Conservation (phyloP, 2,797 vertebrate species). For the Myioborus miniatus region DNA sequence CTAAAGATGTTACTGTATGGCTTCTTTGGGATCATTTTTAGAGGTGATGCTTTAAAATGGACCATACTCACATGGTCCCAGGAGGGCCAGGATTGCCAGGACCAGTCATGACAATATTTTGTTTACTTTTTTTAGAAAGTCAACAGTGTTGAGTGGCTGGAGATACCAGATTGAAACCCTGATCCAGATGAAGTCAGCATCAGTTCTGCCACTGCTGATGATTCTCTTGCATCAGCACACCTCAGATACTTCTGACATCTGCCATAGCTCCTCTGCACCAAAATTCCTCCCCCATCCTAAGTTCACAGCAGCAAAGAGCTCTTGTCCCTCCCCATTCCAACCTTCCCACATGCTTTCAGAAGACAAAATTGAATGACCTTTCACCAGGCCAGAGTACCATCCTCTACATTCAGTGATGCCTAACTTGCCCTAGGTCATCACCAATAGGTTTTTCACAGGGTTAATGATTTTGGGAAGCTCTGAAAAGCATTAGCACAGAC, state of each 20-base stretch:
- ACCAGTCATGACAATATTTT: not conserved
- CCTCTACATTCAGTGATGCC: not conserved
- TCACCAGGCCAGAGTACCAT: not conserved
- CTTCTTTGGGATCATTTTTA: not conserved
- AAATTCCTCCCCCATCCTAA: not conserved
- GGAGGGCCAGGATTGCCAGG: not conserved
- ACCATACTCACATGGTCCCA: not conserved
- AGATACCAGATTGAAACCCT: not conserved
- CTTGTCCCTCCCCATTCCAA: not conserved
- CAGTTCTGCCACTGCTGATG: not conserved
- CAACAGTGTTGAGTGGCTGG: not conserved
- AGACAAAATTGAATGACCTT: not conserved
- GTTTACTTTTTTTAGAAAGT: not conserved
- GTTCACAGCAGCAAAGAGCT: not conserved
- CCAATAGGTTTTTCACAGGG: not conserved
- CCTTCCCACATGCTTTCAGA: not conserved
- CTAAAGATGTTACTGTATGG: not conserved
- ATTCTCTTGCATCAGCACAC: not conserved
- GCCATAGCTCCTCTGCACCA: not conserved
- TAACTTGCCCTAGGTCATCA: not conserved
- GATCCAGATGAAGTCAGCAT: not conserved
- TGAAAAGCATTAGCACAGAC: not conserved
- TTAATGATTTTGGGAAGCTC: slow-evolving; percentile 30
- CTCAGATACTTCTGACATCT: not conserved
- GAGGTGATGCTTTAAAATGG: not conserved